Percentiles rank a stretch among this genome's conserved stretches.
phyloP scores from a whole-genome alignment of 2,888 invertebrate genomes.

The Micoletzkya japonica region DNA sequence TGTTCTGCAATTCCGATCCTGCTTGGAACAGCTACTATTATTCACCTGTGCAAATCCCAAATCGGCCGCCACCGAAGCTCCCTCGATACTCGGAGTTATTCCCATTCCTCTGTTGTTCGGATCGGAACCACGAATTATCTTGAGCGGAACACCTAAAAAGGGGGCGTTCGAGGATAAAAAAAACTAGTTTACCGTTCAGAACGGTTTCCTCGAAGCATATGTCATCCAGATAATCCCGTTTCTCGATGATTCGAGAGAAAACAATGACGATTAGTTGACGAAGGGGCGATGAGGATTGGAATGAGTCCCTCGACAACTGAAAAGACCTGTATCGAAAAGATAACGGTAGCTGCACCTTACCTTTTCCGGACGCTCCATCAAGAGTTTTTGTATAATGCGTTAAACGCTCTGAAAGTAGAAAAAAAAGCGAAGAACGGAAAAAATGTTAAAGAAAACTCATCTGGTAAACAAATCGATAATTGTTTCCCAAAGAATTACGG shows the following conservation, averaged over 20 bases:
- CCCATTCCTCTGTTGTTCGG: background rate
- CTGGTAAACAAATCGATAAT: background rate
- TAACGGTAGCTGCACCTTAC: no score
- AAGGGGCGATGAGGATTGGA: no score
- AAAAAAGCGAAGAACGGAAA: background rate
- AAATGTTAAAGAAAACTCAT: background rate
- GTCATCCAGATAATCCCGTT: no score
- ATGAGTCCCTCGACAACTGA: conserved; percentile 3
- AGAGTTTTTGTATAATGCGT: no score
- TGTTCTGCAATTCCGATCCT: background rate
- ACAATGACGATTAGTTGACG: no score
- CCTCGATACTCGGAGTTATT: background rate
- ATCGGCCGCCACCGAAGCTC: conserved; percentile 4
- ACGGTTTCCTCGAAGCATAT: background rate
- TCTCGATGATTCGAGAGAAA: no score
- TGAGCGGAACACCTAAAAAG: background rate
- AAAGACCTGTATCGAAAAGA: conserved; percentile 13
- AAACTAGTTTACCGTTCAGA: background rate
- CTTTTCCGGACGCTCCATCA: no score
- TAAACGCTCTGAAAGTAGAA: background rate
- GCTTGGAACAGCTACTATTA: background rate
- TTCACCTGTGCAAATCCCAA: background rate
- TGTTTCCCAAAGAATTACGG: no score
- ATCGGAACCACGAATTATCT: background rate
- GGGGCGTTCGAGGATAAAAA: background rate